phyloP scores from a whole-genome alignment of 1,140 invertebrate species.

The Trichomalopsis sarcophagae region DNA sequence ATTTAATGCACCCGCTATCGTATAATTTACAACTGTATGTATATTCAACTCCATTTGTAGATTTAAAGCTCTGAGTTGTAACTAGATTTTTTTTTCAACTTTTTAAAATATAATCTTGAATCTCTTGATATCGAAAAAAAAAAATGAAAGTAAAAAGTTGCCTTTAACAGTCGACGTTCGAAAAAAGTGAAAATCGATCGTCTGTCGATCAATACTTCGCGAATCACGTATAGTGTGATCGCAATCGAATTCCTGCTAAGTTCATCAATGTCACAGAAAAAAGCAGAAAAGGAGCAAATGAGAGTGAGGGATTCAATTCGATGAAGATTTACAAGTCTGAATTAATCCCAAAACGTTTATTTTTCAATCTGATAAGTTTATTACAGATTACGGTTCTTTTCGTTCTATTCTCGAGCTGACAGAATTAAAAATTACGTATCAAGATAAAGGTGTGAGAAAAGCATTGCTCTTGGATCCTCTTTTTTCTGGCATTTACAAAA shows the following conservation, averaged over 20 bases:
- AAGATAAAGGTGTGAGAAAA: conserved; percentile 51
- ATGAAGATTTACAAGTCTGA: conserved; percentile 32
- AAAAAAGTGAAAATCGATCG: conserved; percentile 29
- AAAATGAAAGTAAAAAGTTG: conserved; percentile 38
- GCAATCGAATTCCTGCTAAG: conserved; percentile 39
- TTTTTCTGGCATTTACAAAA: conserved; percentile 64
- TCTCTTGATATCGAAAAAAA: conserved; percentile 51
- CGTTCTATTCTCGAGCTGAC: conserved; percentile 23
- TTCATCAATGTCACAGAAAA: conserved; percentile 59
- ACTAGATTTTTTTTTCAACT: conserved; percentile 51
- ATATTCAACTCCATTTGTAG: conserved; percentile 57
- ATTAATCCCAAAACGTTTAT: conserved; percentile 47
- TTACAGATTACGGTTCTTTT: conserved; percentile 37
- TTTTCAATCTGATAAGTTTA: conserved; percentile 38
- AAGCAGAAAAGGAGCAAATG: conserved; percentile 55
- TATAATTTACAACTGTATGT: conserved; percentile 59
- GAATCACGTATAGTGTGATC: conserved; percentile 6
- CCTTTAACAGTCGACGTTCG: conserved; percentile 37
- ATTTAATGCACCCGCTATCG: conserved; percentile 31
- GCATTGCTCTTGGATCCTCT: conserved; percentile 60
- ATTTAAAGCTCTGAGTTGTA: conserved; percentile 59
- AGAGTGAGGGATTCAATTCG: background rate
- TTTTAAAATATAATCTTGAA: conserved; percentile 63
- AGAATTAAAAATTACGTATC: conserved; percentile 51
- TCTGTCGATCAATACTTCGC: conserved; percentile 22